These are phyloP conservation scores for Heterochromis multidens DNA, from an alignment of 2,113 vertebrate species.

Conservation along the genomic window DNA sequence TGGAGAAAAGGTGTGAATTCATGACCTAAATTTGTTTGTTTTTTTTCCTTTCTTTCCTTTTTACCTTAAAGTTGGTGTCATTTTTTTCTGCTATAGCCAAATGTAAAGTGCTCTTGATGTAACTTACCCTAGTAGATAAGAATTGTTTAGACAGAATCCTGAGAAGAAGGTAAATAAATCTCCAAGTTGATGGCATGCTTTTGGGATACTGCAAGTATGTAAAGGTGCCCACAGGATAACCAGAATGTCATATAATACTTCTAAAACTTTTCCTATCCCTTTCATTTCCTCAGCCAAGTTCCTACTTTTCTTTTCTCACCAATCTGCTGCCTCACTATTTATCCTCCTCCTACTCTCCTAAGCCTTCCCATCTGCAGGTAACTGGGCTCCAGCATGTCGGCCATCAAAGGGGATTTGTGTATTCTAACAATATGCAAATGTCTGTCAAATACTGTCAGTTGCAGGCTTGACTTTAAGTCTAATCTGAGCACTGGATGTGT, in stretches of 20 bases:
- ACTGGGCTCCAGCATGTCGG: slow-evolving; percentile 17
- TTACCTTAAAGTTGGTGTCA: not conserved
- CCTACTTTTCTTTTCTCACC: slow-evolving; percentile 56
- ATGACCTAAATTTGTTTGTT: not conserved
- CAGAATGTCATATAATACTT: not conserved
- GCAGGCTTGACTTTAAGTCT: not conserved
- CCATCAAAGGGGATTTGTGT: slow-evolving; percentile 32
- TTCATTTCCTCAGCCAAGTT: slow-evolving; percentile 62
- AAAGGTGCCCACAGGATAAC: not conserved
- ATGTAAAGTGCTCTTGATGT: not conserved
- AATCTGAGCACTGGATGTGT: slow-evolving; percentile 23
- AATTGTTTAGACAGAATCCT: not conserved
- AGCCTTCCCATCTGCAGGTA: slow-evolving; percentile 52
- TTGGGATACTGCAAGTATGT: not conserved
- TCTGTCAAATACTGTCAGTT: slow-evolving; percentile 21
- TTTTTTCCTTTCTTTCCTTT: not conserved
- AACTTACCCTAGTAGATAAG: not conserved
- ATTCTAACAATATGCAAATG: slow-evolving; percentile 37
- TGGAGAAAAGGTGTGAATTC: slow-evolving; percentile 84
- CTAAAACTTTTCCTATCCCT: slow-evolving; percentile 25
- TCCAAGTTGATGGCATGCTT: not conserved
- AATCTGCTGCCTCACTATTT: slow-evolving; percentile 61
- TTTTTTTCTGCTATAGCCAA: not conserved
- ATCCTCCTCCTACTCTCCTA: slow-evolving; percentile 44
- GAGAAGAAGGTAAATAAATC: not conserved